phyloP scores from a whole-genome alignment of 1,140 invertebrate species.

The Conus ventricosus region DNA sequence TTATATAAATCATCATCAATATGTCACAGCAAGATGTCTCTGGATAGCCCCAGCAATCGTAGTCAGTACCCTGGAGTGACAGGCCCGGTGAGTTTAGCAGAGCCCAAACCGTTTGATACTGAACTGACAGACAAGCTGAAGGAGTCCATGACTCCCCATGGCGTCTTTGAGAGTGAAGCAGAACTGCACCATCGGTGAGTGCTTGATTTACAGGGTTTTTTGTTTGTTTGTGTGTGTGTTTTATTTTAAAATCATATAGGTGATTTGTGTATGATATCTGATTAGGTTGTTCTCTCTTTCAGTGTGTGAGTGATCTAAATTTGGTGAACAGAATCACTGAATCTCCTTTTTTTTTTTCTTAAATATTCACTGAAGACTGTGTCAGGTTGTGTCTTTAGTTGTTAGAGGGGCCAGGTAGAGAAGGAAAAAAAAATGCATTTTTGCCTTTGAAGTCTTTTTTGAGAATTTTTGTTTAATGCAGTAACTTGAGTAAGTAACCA shows the following conservation, averaged over 20 bases:
- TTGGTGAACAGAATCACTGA: too few relatives aligned
- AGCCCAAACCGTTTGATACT: constrained; percentile 89
- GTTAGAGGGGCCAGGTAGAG: too few relatives aligned
- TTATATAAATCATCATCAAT: too few relatives aligned
- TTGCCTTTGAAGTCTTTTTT: too few relatives aligned
- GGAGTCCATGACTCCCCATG: constrained; percentile 88
- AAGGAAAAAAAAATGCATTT: too few relatives aligned
- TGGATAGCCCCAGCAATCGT: not conserved
- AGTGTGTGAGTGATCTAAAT: too few relatives aligned
- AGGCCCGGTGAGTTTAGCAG: constrained; percentile 92
- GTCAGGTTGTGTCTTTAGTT: too few relatives aligned
- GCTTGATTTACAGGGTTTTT: not conserved
- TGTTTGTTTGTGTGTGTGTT: not conserved
- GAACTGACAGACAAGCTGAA: constrained; percentile 89
- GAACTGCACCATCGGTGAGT: constrained; percentile 89
- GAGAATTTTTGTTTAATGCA: too few relatives aligned
- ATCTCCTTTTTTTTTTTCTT: too few relatives aligned
- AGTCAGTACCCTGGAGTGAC: constrained; percentile 84
- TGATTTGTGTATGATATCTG: not conserved
- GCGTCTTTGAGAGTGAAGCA: constrained; percentile 92
- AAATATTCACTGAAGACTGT: too few relatives aligned
- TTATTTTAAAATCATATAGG: not conserved
- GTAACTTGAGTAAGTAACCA: too few relatives aligned
- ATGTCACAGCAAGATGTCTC: not conserved
- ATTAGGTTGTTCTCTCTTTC: not conserved